A percentile compares a stretch with the other conserved stretches of the same genome.
These are phyloP conservation scores for Linepithema humile DNA, from an alignment of 1,140 invertebrate species.

Conservation along the genomic window DNA sequence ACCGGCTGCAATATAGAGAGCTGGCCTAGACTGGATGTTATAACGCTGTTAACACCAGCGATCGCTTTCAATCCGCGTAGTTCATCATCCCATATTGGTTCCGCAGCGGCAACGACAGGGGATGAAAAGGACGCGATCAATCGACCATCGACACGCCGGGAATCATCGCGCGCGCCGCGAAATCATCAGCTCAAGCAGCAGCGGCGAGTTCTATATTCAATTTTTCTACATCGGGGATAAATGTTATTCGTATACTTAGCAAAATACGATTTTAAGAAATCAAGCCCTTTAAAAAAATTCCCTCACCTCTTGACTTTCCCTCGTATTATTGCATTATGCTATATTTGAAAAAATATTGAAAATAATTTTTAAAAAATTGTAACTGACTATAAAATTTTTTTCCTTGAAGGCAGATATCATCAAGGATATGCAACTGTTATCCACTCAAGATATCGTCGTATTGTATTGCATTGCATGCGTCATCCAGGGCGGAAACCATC, in stretches of 20 bases:
- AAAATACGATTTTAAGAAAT: too few relatives aligned
- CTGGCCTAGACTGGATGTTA: slow-evolving; percentile 66
- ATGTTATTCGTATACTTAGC: too few relatives aligned
- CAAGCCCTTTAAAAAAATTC: too few relatives aligned
- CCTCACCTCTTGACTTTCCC: too few relatives aligned
- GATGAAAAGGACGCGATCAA: neutral
- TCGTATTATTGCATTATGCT: too few relatives aligned
- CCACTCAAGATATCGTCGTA: slow-evolving; percentile 6
- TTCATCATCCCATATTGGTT: slow-evolving; percentile 82
- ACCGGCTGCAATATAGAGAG: slow-evolving; percentile 69
- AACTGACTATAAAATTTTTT: neutral
- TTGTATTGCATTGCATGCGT: slow-evolving; percentile 15
- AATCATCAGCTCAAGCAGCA: slow-evolving; percentile 16
- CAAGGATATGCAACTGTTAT: neutral
- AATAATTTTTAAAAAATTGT: too few relatives aligned
- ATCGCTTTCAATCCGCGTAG: slow-evolving; percentile 83
- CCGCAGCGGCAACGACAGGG: slow-evolving; percentile 18
- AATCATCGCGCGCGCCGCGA: slow-evolving; percentile 25
- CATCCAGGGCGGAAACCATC: neutral
- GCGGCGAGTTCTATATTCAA: too few relatives aligned
- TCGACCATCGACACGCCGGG: neutral
- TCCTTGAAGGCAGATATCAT: neutral
- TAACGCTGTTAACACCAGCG: slow-evolving; percentile 83
- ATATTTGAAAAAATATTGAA: too few relatives aligned
- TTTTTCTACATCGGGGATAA: too few relatives aligned